Evolutionary conservation across 2,888 invertebrate species (phyloP).

Genomic region (Protodeltote pygarga): DNA sequence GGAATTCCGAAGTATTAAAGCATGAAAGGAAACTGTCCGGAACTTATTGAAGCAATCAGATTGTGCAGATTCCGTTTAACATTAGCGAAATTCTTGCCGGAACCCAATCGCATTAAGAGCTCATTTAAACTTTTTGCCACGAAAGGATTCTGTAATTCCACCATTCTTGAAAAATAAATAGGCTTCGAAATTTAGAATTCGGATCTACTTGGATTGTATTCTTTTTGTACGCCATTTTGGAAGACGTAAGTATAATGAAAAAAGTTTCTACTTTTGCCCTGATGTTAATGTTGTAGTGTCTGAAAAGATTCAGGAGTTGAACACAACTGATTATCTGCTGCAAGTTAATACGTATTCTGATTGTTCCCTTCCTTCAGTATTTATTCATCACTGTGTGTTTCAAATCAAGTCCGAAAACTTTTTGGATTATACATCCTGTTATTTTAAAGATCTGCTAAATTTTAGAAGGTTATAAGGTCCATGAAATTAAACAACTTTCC

Average conservation of each 20-base stretch:
- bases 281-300: constrained; percentile 37
- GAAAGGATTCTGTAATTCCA: constrained; percentile 76
- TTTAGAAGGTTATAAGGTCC: no score
- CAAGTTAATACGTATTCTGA: constrained; percentile 19
- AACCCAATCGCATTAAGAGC: constrained; percentile 82
- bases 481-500: not conserved
- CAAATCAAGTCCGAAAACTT: constrained; percentile 4
- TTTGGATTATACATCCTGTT: not conserved
- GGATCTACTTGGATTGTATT: constrained; percentile 48
- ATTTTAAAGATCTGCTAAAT: no score
- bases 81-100: constrained; percentile 80
- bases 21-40: constrained; percentile 78
- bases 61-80: constrained; percentile 81
- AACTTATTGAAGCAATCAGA: constrained; percentile 84
- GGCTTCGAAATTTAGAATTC: constrained; percentile 63
- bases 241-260: constrained; percentile 48
- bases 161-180: constrained; percentile 69
- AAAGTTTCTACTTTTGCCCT: constrained; percentile 39
- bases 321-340: constrained; percentile 25
- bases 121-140: constrained; percentile 80
- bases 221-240: constrained; percentile 41
- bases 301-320: constrained; percentile 13
- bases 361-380: constrained; percentile 5
- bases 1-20: constrained; percentile 79
- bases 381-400: constrained; percentile 6